A percentile compares a stretch with the other conserved stretches of the same genome.
phyloP scores from a whole-genome alignment of 2,797 vertebrate genomes.

The Pterois miles region DNA sequence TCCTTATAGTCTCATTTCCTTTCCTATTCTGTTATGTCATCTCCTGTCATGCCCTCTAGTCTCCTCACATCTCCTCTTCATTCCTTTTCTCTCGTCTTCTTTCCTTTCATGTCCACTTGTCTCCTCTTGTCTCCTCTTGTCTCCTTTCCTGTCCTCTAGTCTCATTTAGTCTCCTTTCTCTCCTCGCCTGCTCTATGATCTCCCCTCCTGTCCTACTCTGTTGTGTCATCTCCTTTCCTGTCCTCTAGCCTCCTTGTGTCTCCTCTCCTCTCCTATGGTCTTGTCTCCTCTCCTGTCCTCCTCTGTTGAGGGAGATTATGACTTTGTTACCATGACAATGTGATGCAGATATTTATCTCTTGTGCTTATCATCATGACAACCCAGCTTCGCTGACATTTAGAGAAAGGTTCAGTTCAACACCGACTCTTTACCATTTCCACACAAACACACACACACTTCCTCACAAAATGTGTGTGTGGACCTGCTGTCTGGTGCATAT shows the following conservation, averaged over 20 bases:
- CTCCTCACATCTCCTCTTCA: background rate
- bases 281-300: background rate
- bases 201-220: background rate
- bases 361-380: conserved; percentile 67
- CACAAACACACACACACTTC: conserved; percentile 37
- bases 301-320: conserved; percentile 48
- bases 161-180: background rate
- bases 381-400: conserved; percentile 72
- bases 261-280: background rate
- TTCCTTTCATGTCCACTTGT: background rate
- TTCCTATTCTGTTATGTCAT: background rate
- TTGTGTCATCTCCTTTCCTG: background rate
- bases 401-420: conserved; percentile 68
- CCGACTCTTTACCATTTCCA: conserved; percentile 37
- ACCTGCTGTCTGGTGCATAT: conserved; percentile 16
- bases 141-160: background rate
- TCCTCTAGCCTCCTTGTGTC: background rate
- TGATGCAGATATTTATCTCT: conserved; percentile 67
- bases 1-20: too few relatives aligned
- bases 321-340: conserved; percentile 70
- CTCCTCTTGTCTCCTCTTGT: background rate
- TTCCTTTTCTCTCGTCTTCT: background rate
- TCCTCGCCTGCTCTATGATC: background rate
- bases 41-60: background rate
- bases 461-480: background rate